phyloP scores from a whole-genome alignment of 2,113 vertebrate species.

The Helogale parvula region DNA sequence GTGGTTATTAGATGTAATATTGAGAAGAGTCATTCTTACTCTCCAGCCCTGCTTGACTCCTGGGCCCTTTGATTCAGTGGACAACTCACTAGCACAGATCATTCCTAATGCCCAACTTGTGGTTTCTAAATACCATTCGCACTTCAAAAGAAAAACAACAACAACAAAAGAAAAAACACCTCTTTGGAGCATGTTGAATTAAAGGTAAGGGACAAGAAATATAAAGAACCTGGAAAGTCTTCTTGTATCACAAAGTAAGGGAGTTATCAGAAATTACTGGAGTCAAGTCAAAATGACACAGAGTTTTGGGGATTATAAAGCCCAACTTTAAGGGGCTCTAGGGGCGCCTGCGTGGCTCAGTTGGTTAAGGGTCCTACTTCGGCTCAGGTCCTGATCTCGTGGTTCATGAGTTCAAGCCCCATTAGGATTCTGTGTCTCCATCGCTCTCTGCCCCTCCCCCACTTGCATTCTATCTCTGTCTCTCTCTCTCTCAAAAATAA shows the following conservation, averaged over 20 bases:
- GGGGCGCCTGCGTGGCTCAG: too few species aligned
- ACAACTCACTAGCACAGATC: not conserved
- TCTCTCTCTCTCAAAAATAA: too few species aligned
- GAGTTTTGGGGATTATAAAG: not conserved
- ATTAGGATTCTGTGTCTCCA: too few species aligned
- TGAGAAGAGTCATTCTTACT: not conserved
- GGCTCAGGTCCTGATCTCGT: too few species aligned
- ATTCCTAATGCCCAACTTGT: not conserved
- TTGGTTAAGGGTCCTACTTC: too few species aligned
- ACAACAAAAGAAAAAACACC: not conserved
- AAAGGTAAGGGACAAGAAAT: not conserved
- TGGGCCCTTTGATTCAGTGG: not conserved
- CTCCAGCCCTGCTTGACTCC: not conserved
- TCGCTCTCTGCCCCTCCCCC: too few species aligned
- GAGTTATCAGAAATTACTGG: not conserved
- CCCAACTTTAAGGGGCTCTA: not conserved
- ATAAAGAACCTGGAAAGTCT: not conserved
- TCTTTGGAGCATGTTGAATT: not conserved
- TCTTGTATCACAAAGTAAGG: not conserved
- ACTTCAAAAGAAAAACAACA: not conserved
- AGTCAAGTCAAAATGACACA: not conserved
- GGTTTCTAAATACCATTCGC: not conserved
- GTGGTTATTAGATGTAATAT: not conserved
- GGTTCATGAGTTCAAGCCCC: too few species aligned
- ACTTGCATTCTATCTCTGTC: too few species aligned